Evolutionary conservation across 2,113 vertebrate genomes (phyloP).

Genomic region (Mus spicilegus): DNA sequence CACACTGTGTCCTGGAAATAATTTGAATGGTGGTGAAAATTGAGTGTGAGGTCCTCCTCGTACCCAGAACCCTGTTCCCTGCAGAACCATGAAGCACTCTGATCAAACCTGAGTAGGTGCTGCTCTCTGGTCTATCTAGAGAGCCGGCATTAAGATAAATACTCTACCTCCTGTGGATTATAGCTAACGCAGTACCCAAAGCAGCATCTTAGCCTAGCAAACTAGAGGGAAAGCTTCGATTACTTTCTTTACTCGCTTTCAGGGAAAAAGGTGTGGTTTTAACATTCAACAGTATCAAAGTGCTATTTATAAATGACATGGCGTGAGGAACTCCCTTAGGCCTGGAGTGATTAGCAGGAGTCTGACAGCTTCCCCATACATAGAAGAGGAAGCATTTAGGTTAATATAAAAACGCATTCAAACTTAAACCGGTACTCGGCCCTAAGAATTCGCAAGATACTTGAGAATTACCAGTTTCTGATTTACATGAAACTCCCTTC

Average conservation of each 20-base stretch:
- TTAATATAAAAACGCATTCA: slow-evolving; percentile 60
- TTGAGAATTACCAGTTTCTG: slow-evolving; percentile 78
- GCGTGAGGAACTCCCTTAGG: slow-evolving; percentile 56
- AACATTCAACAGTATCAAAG: slow-evolving; percentile 20
- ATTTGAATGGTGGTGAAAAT: slow-evolving; percentile 6
- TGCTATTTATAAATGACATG: slow-evolving; percentile 14
- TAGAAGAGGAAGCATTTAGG: slow-evolving; percentile 63
- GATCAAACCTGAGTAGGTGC: background rate
- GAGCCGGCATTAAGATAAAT: background rate
- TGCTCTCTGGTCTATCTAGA: background rate
- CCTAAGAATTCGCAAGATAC: slow-evolving; percentile 69
- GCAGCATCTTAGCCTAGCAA: background rate
- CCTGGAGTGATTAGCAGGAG: slow-evolving; percentile 44
- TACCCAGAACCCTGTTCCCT: background rate
- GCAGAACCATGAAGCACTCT: background rate
- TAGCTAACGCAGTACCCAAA: background rate
- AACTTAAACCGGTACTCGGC: slow-evolving; percentile 63
- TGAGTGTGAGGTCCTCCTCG: background rate
- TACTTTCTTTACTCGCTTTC: slow-evolving; percentile 27
- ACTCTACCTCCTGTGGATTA: background rate
- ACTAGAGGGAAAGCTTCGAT: slow-evolving; percentile 1
- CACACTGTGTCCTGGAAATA: background rate
- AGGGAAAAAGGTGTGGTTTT: background rate
- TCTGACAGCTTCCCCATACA: slow-evolving; percentile 40
- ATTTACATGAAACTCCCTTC: slow-evolving; percentile 70